Percentiles rank a stretch among this genome's conserved stretches.
phyloP scores from a whole-genome alignment of 2,888 invertebrate species.

The Neelides folsomi region DNA sequence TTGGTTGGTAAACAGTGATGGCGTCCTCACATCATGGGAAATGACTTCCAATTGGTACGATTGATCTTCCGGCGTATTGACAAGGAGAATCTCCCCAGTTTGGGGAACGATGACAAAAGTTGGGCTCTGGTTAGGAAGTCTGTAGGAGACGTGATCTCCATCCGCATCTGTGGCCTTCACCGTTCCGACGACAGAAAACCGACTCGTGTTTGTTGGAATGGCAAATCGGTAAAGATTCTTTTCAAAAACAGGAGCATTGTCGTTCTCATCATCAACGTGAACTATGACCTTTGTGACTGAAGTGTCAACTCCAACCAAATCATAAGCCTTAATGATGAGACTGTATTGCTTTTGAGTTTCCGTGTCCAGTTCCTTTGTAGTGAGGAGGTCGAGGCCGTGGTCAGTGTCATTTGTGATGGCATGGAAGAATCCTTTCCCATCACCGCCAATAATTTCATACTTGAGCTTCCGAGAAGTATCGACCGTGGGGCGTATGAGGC shows the following conservation, averaged over 20 bases:
- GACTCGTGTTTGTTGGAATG: conserved; percentile 47
- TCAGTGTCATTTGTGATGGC: conserved; percentile 33
- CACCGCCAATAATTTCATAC: conserved; percentile 66
- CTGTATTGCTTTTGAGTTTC: conserved; percentile 59
- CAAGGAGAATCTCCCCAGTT: conserved; percentile 75
- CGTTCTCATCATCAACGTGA: conserved; percentile 72
- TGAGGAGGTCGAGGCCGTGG: conserved; percentile 59
- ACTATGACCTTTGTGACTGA: conserved; percentile 65
- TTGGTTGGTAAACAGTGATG: conserved; percentile 53
- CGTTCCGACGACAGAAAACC: conserved; percentile 69
- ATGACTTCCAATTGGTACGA: conserved; percentile 60
- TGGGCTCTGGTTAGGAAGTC: conserved; percentile 63
- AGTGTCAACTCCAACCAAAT: conserved; percentile 63
- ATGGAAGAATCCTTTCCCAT: conserved; percentile 59
- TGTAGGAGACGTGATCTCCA: conserved; percentile 82
- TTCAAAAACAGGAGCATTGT: conserved; percentile 76
- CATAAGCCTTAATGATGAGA: conserved; percentile 64
- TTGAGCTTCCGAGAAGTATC: conserved; percentile 46
- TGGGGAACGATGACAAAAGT: conserved; percentile 80
- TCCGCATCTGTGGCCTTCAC: conserved; percentile 79
- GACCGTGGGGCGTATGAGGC: conserved; percentile 51
- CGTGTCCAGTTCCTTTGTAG: conserved; percentile 61
- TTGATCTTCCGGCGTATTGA: conserved; percentile 55
- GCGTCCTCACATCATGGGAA: conserved; percentile 67
- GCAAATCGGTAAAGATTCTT: conserved; percentile 61